Conservation (phyloP, 2,797 vertebrate species). For the Tokudaia tokunoshimensis region DNA sequence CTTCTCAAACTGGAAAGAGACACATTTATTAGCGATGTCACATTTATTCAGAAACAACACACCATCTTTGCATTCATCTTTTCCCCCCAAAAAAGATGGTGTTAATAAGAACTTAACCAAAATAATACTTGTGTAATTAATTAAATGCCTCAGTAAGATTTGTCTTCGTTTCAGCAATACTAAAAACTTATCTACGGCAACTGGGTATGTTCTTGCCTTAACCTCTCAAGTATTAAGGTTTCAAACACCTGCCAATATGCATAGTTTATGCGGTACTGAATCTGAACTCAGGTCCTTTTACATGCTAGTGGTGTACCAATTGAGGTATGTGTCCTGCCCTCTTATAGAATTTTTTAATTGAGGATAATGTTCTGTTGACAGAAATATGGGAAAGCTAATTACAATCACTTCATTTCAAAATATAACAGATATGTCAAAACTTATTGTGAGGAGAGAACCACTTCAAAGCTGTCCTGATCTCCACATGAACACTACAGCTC, state of each 20-base stretch:
- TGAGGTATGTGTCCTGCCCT: not conserved
- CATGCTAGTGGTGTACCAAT: not conserved
- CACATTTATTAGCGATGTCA: not conserved
- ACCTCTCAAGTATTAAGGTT: not conserved
- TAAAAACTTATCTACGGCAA: not conserved
- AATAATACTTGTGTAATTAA: not conserved
- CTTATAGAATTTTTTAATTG: conserved; percentile 25
- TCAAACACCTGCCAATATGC: not conserved
- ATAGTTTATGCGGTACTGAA: not conserved
- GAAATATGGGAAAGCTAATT: conserved; percentile 20
- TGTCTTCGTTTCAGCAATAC: conserved; percentile 11
- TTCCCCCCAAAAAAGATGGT: not conserved
- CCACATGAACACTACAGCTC: not conserved
- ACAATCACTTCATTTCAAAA: conserved; percentile 33
- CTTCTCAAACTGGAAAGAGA: conserved; percentile 31
- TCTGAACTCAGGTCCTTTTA: not conserved
- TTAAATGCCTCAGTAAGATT: not conserved
- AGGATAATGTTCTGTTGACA: conserved; percentile 10
- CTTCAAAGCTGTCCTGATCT: not conserved
- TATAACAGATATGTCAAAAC: conserved; percentile 27
- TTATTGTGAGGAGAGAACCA: not conserved
- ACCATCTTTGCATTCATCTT: conserved; percentile 12
- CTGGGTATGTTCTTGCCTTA: not conserved
- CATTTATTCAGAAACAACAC: conserved; percentile 9
- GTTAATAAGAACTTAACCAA: conserved; percentile 31